A percentile compares a stretch with the other conserved stretches of the same genome.
Conservation (phyloP, 2,113 vertebrate genomes). For the Mirounga angustirostris region DNA sequence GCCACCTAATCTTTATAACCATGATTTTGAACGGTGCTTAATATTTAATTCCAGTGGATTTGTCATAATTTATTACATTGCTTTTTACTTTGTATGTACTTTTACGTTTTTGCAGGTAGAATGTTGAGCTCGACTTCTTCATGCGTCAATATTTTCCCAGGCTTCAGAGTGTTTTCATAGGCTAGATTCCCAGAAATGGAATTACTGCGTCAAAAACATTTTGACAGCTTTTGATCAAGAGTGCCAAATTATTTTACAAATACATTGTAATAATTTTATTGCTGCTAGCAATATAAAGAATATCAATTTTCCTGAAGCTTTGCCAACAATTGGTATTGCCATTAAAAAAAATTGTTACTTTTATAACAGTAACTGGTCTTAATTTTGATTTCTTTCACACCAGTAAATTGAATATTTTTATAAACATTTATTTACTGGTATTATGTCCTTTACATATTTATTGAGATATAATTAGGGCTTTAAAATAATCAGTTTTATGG, state of each 20-base stretch:
- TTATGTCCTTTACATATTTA: background rate
- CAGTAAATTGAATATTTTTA: constrained; percentile 14
- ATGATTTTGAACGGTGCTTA: constrained; percentile 46
- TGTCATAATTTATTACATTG: background rate
- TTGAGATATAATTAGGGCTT: background rate
- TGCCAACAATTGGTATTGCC: background rate
- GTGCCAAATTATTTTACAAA: constrained; percentile 55
- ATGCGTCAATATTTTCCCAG: constrained; percentile 29
- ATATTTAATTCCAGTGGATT: constrained; percentile 42
- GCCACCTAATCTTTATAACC: background rate
- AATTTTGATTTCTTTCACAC: constrained; percentile 53
- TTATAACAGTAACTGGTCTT: constrained; percentile 39
- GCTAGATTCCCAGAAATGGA: constrained; percentile 57
- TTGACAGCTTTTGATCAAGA: constrained; percentile 57
- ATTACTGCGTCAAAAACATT: constrained; percentile 64
- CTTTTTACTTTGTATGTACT: background rate
- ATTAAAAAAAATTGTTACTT: background rate
- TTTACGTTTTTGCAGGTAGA: constrained; percentile 34
- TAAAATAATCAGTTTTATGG: background rate
- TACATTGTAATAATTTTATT: constrained; percentile 49
- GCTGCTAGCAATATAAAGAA: background rate
- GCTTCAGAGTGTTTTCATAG: constrained; percentile 67
- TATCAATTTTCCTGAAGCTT: constrained; percentile 28
- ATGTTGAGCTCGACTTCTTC: constrained; percentile 49
- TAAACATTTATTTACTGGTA: background rate